Evolutionary conservation across 1,140 invertebrate species (phyloP).

Genomic region (Cydia fagiglandana): DNA sequence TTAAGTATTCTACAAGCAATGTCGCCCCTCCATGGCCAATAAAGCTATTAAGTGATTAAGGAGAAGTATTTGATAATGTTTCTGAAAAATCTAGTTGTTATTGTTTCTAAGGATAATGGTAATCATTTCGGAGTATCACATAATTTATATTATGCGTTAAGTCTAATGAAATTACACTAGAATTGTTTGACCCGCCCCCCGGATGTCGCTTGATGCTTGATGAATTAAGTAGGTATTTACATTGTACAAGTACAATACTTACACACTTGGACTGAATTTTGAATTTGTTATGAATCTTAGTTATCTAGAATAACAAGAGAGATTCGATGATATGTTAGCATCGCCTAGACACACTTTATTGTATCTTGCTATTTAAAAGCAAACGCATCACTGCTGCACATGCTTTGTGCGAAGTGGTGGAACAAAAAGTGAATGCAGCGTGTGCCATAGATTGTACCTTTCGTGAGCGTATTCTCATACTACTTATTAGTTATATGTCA

Average conservation of each 20-base stretch:
- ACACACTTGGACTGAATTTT: background rate
- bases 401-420: too few species aligned
- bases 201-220: background rate
- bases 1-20: constrained; percentile 22
- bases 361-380: too few species aligned
- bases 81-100: constrained; percentile 8
- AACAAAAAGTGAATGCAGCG: too few species aligned
- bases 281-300: background rate
- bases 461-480: too few species aligned
- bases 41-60: constrained; percentile 23
- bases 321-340: too few species aligned
- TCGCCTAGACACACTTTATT: too few species aligned
- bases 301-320: too few species aligned
- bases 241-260: background rate
- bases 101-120: constrained; percentile 1
- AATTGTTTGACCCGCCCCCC: background rate
- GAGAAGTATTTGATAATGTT: constrained; percentile 9
- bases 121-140: background rate
- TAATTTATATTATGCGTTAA: background rate
- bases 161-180: background rate
- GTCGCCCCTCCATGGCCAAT: constrained; percentile 20
- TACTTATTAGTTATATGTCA: too few species aligned
- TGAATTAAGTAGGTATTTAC: background rate
- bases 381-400: too few species aligned
- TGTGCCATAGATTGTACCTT: too few species aligned